phyloP scores from a whole-genome alignment of 2,888 invertebrate species.

The Limnephilus rhombicus region DNA sequence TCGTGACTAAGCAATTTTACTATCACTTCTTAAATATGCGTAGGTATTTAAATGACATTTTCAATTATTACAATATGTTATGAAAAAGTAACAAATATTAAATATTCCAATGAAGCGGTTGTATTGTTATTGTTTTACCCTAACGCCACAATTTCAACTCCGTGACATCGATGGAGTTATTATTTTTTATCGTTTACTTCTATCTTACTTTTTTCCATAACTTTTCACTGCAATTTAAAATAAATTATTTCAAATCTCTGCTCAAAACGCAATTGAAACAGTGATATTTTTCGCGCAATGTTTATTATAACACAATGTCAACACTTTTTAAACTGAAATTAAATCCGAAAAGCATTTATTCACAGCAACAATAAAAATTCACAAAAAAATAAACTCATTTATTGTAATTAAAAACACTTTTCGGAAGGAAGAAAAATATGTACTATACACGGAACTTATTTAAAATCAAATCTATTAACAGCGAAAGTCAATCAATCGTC shows the following conservation, averaged over 20 bases:
- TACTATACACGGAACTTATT: not conserved
- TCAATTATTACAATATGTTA: not conserved
- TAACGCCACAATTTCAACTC: not conserved
- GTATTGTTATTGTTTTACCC: too few species aligned
- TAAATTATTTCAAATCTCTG: not conserved
- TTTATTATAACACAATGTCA: not conserved
- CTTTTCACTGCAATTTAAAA: not conserved
- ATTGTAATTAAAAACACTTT: not conserved
- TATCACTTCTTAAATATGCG: not conserved
- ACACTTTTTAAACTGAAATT: not conserved
- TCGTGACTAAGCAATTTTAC: not conserved
- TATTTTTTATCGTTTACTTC: not conserved
- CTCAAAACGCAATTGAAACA: not conserved
- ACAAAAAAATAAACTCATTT: not conserved
- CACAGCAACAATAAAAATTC: not conserved
- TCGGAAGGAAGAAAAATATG: not conserved
- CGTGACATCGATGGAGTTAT: not conserved
- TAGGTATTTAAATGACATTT: not conserved
- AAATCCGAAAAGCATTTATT: not conserved
- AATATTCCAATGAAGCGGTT: not conserved
- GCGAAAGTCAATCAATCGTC: not conserved
- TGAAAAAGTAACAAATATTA: not conserved
- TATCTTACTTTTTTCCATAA: too few species aligned
- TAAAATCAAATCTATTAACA: not conserved
- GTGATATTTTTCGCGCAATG: not conserved